Base-by-base conservation (phyloP, 2,113 vertebrate species). In the Mustela nigripes region DNA sequence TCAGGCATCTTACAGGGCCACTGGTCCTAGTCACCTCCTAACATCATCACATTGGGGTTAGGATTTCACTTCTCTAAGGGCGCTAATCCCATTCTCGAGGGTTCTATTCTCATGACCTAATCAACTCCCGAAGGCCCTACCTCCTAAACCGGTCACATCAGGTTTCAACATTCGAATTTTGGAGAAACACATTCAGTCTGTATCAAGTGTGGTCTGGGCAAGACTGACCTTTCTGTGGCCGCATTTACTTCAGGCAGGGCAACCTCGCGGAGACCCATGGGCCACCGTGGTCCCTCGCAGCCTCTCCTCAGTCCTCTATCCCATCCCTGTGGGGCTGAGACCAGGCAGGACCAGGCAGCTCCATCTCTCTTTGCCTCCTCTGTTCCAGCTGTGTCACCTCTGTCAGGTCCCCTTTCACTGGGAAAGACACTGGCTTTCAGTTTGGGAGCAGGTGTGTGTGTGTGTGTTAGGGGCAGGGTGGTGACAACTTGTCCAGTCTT, bases 281-380 rank as follows among this genome's bases (percentile, higher is more conserved):
- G 12, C 14, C 42, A 15, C 22, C 2, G 0, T 22, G 28, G 39
- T n/a, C 21, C 1, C 24, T 11, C 14, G 2, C 26, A 24, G 26
- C 14, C 62, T 9, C 1, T 69, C n/a, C 48, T 80, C 26, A 2
- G 48, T 11, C 42, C 63, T 53, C 58, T n/a, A 36, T 69, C 58
- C 28, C 9, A 9, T 73, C 33, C 82, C 26, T 28, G 16, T 31
- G 2, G 39, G 8, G 19, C 24, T 9, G 24, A 82, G 24, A 19
- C 28, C 6, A 63, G 63, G 26, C 4, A 14, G 62, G 65, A 21
- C 56, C 81, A 48, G 28, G 31, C n/a, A 65, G 28, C 36, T 31
- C 2, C 48, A 2, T 12, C 28, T 24, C 4, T n/a, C 48, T 45
- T 28, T 71, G 45, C 26, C 21, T 9, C 11, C 21, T 63, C 11